Base-by-base conservation (phyloP, 2,888 invertebrate species). In the Agriopis leucophaearia region DNA sequence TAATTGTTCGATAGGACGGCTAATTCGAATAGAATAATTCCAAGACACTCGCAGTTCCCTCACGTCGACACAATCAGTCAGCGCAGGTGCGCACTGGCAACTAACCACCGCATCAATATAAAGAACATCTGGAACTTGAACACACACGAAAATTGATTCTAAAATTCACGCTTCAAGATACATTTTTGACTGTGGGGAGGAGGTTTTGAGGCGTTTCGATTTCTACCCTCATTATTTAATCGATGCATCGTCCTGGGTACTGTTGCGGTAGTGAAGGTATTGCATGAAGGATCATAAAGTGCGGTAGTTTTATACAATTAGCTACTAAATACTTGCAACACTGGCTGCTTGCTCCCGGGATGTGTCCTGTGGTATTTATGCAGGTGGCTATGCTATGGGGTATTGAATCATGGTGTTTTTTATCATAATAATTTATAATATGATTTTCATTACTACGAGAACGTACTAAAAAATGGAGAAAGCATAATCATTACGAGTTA, bases 61-160 rank as follows among this genome's bases (percentile, higher is more conserved):
- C 66, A 58, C 62, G 48, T 58, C 62, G 66, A 56, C 66, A 56
- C 66, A 52, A 62, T 67, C 66, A 67, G 62, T 67, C 66, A 54
- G 47, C 15, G 57, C 66, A 66, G 66, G 66, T 66, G 66, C 62
- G 62, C 62, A 58, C 18, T 54, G 62, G 57, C 66, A 66, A 61
- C 61, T 1, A 51, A 52, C 27, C 6, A 15, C 42, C 56, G 38
- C 51, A 36, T 47, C 27, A 15, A 13, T 40, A 58, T 35, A 58
- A 18, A 42, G n/a, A 48, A 48, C n/a, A 62, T 16, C 1, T 58
- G 15, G 16, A 15, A 10, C 35, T 52, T 16, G 12, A n/a, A 38
- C 16, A 38, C 56, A 36, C n/a, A 13, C 12, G 10, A 58, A 62
- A 57, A 7, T n/a, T 1, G 38, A 51, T 61, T 27, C 47, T 35